Evolutionary conservation across 2,888 invertebrate species (phyloP).

Genomic region (Melanophora roralis): DNA sequence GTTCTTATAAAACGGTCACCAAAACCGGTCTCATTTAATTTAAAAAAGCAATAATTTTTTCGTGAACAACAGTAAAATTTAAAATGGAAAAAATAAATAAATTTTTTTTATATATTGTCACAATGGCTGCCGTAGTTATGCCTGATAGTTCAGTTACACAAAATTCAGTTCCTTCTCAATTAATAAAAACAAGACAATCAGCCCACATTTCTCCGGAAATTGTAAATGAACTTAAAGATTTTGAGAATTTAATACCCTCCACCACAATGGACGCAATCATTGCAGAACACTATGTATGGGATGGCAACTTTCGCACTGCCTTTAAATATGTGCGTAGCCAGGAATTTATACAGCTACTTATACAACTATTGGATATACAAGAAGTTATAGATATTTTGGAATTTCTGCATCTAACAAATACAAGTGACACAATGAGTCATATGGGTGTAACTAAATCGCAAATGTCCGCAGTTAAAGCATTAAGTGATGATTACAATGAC

Average conservation of each 20-base stretch:
- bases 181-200: not conserved
- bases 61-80: not conserved
- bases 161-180: not conserved
- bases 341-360: slow-evolving; percentile 66
- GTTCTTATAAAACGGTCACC: not conserved
- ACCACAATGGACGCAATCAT: slow-evolving; percentile 66
- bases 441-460: slow-evolving; percentile 28
- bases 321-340: slow-evolving; percentile 67
- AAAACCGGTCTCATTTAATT: not conserved
- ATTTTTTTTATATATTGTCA: not conserved
- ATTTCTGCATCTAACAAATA: slow-evolving; percentile 69
- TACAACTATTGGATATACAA: slow-evolving; percentile 67
- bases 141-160: not conserved
- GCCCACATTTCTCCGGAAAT: slow-evolving; percentile 68
- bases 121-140: not conserved
- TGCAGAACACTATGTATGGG: slow-evolving; percentile 69
- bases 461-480: slow-evolving; percentile 11
- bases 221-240: slow-evolving; percentile 68
- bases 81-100: not conserved
- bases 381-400: slow-evolving; percentile 69
- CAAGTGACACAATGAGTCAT: slow-evolving; percentile 33
- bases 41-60: not conserved
- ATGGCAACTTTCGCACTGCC: slow-evolving; percentile 69
- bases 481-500: slow-evolving; percentile 34
- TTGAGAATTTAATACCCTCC: slow-evolving; percentile 67